Evolutionary conservation across 1,140 invertebrate genomes (phyloP), one percentile per base, ranked within the genome.

Genomic region (Proctacanthus coquilletti): DNA sequence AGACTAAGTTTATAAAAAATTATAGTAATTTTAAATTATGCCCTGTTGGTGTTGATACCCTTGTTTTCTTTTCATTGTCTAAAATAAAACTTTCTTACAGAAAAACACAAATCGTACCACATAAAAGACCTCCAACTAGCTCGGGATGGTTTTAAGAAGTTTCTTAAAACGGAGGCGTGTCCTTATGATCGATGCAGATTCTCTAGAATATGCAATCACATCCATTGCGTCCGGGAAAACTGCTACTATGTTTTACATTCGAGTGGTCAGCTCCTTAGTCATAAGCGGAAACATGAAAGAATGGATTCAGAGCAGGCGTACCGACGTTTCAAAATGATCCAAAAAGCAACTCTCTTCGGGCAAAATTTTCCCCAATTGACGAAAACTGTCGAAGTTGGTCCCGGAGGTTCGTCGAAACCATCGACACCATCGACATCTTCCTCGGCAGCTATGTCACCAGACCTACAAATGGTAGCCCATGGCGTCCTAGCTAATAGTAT

Each of bases 81-180:
- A n/a, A n/a, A n/a, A n/a, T n/a, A n/a, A n/a, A n/a, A n/a, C n/a
- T n/a, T n/a, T n/a, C n/a, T n/a, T n/a, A n/a, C n/a, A 96, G 93
- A 98, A 66, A 98, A 98, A 69, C 94, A 98, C 69, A 98, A 97
- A 60, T 85, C 89, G 1, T 97, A 96, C 52, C 94, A 98, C 62
- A 88, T 95, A 48, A 96, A 96, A 63, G 92, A 98, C 61, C 91
- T 95, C 54, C 86, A 95, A 47, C 64, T 97, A 21, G 83, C 82
- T 9, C 78, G 87, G 44, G 94, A 97, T 58, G 93, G 93, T 3
- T 98, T 97, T 66, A 96, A 96, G 57, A 98, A 98, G 60, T 97
- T 95, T 56, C 91, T 97, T 77, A 97, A 97, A 59, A 92, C 91
- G 46, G 93, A 98, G 58, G 70, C 75, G 1, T 97, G 94, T 54